phyloP scores from a whole-genome alignment of 1,140 invertebrate genomes.

The Chironomus striatipennis region DNA sequence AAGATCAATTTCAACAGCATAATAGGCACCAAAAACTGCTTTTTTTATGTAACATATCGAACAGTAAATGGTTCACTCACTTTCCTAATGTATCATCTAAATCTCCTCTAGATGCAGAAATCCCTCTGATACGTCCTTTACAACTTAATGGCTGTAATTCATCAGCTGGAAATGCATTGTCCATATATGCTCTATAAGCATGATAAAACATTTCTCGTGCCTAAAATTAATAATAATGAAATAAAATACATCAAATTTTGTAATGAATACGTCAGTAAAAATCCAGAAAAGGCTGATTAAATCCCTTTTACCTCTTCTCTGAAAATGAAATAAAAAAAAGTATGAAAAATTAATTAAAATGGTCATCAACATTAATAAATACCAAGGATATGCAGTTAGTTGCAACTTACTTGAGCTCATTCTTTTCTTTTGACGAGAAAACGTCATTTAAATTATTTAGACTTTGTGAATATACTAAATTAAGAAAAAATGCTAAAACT shows the following conservation, averaged over 20 bases:
- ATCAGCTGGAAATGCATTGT: slow-evolving; percentile 96
- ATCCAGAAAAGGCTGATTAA: no score
- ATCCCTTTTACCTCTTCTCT: slow-evolving; percentile 13
- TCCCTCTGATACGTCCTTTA: slow-evolving; percentile 78
- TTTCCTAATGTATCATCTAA: slow-evolving; percentile 95
- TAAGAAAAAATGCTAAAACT: slow-evolving; percentile 26
- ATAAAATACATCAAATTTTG: no score
- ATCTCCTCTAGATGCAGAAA: slow-evolving; percentile 82
- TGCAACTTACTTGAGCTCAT: slow-evolving; percentile 17
- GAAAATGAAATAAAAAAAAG: neutral
- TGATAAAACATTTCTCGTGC: slow-evolving; percentile 94
- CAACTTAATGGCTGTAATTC: slow-evolving; percentile 97
- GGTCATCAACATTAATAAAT: slow-evolving; percentile 22
- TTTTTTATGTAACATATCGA: no score
- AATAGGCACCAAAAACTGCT: no score
- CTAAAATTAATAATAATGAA: slow-evolving; percentile 57
- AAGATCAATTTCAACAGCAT: no score
- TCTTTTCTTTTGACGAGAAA: neutral
- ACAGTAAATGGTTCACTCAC: slow-evolving; percentile 52
- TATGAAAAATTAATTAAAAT: neutral
- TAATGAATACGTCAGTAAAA: no score
- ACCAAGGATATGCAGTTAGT: neutral
- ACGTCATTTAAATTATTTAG: slow-evolving; percentile 8
- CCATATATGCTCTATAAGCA: slow-evolving; percentile 95
- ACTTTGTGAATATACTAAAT: slow-evolving; percentile 26